Evolutionary conservation across 2,113 vertebrate genomes (phyloP), one percentile per base, ranked within the genome.

Genomic region (Oxyruncus cristatus): DNA sequence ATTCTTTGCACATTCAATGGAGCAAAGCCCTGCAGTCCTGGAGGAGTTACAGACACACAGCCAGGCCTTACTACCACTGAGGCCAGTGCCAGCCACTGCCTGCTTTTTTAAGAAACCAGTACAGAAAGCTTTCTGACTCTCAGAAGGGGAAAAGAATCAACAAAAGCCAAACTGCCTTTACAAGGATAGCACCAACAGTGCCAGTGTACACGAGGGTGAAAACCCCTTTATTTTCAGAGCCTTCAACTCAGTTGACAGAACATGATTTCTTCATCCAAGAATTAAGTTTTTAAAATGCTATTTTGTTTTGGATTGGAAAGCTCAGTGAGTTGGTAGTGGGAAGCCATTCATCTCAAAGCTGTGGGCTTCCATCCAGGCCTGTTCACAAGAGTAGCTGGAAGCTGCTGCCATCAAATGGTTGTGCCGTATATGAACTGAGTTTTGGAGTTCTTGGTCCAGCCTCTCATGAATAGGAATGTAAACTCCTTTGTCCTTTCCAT

Each of bases 341-440:
- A 96, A 96, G 68, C 92, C 88, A 77, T 96, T 97, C 79, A 90
- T 88, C 83, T 94, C 92, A 42, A 86, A 93, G 79, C 76, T 72
- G 35, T 82, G 88, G 7, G 85, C 88, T 94, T 85, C 79, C 52
- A 65, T 96, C 92, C 90, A 92, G 59, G 79, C 88, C 93, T 49
- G 44, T 75, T 93, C 49, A 72, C 78, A 84, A 41, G 90, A 94
- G 93, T 35, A 90, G 83, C 92, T 97, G 93, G 95, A 96, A 96
- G 76, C 90, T 97, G 95, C 96, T 97, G 96, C 96, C 96, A 96
- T 97, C 96, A 96, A 92, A 96, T 93, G 95, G 95, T 32, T 97
- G 88, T 93, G 95, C 73, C 0, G 76, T 86, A 92, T 93, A 92
- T 78, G 92, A 95, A 35, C 76, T 95, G 92, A 92, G 93, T 96